Evolutionary conservation across 2,113 vertebrate species (phyloP), one percentile per base, ranked within the genome.

Genomic region (Xiphias gladius): DNA sequence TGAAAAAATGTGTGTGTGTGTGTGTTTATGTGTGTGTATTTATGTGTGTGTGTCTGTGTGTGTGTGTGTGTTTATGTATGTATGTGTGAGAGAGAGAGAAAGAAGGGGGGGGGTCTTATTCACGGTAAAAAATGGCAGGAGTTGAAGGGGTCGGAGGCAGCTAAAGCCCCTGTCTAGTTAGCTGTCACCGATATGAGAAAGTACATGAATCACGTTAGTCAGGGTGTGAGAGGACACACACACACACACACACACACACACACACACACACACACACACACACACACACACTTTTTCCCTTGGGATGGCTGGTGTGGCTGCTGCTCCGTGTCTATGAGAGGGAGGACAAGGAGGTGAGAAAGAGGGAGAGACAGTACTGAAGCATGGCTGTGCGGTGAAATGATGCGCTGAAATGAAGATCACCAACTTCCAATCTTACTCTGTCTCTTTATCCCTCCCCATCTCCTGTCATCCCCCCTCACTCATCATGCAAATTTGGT

Each of bases 181-280:
- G 91, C 93, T 92, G 95, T 94, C 95, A 95, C 86, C 62, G 93
- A 96, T 95, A 96, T 94, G 93, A 93, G 94, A 94, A 95, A 94
- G 94, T 95, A 94, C 92, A 94, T 92, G 94, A 95, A 95, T 94
- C 94, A 92, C 81, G 90, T 96, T 96, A 95, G 95, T 94, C 94
- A 95, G 87, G 94, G 94, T 95, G 86, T 89, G 84, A 91, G 83
- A 74, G 52, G 37, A 82, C 67, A 54, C 61, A 68, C 73, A 71
- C 63, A 72, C 83, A 62, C 62, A 78, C 82, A 79, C 73, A 81
- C 64, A 83, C 59, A 86, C 73, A 85, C 73, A 62, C 77, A 64
- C 63, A 67, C 76, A 71, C 75, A 82, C 77, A 67, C 67, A 77
- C 67, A 72, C 55, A 70, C 35, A 65, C 64, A 73, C 55, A 62